A percentile compares a stretch with the other conserved stretches of the same genome.
Conservation (phyloP, 2,797 vertebrate genomes). For the Clarias pachynema region DNA sequence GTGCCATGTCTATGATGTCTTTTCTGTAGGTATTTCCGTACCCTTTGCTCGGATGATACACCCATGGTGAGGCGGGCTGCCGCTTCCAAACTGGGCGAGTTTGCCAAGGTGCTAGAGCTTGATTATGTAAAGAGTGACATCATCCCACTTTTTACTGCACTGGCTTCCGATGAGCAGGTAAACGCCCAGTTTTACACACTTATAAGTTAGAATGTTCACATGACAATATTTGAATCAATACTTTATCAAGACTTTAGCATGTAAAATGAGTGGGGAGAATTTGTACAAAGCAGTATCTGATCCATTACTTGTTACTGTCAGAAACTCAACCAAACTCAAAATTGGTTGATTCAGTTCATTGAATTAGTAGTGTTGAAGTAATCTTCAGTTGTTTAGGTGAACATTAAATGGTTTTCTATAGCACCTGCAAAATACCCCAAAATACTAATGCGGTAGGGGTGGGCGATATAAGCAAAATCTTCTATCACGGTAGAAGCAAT, state of each 20-base stretch:
- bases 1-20: neutral
- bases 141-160: slow-evolving; percentile 84
- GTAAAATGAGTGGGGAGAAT: neutral
- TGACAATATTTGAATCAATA: neutral
- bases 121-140: slow-evolving; percentile 87
- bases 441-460: too few relatives aligned
- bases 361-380: too few relatives aligned
- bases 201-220: too few relatives aligned
- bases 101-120: slow-evolving; percentile 85
- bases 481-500: too few relatives aligned
- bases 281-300: neutral
- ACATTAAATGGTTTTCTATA: too few relatives aligned
- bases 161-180: slow-evolving; percentile 88
- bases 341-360: too few relatives aligned
- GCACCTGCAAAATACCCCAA: too few relatives aligned
- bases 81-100: slow-evolving; percentile 85
- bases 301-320: neutral
- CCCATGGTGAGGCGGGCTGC: slow-evolving; percentile 87
- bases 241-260: neutral
- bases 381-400: too few relatives aligned
- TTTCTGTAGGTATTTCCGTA: slow-evolving; percentile 80
- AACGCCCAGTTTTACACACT: neutral
- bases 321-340: too few relatives aligned
- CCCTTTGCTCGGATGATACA: slow-evolving; percentile 85
- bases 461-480: too few relatives aligned